Evolutionary conservation across 2,888 invertebrate genomes (phyloP), one percentile per base, ranked within the genome.

Genomic region (Nomada goodeniana): DNA sequence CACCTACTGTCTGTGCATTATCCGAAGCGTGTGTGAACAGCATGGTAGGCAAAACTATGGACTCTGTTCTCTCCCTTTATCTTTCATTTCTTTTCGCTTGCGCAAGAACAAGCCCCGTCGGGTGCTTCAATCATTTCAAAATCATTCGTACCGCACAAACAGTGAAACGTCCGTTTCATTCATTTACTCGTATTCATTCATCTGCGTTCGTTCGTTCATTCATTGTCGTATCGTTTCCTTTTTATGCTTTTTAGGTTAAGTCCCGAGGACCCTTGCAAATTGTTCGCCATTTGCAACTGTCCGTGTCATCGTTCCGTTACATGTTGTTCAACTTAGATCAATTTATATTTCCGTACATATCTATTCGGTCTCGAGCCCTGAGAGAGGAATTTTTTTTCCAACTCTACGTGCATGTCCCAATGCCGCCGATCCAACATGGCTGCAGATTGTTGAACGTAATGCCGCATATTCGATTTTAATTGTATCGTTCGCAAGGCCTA

Each of bases 1-100:
- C 83, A 74, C 42, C 63, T 72, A 60, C 7, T 36, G 36, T 36
- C 36, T 71, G 36, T 86, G 88, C 86, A 86, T 87, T 82, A 76
- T 88, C 74, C 57, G 83, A 84, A 80, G 83, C 71, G 82, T 80
- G 78, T 88, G 57, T 47, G 80, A 86, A 86, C 82, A 87, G 91
- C 91, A 91, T 90, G 91, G 87, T 89, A 91, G 90, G 74, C 84
- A 84, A 87, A 87, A 76, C 71, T 80, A 84, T 64, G 52, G 73
- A 81, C 64, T 86, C 77, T 79, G 65, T 85, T 72, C 64, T 82
- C 59, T 64, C 68, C 64, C 72, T 77, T 80, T 75, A 69, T 36
- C 36, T 36, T 36, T 36, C 36, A 0, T 36, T 70, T 80, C n/a
- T 71, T 79, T 68, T 79, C 78, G 88, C 87, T 86, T 87, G 47